These are phyloP conservation scores for Calephelis virginiensis DNA, from an alignment of 1,140 invertebrate genomes.

Conservation along the genomic window DNA sequence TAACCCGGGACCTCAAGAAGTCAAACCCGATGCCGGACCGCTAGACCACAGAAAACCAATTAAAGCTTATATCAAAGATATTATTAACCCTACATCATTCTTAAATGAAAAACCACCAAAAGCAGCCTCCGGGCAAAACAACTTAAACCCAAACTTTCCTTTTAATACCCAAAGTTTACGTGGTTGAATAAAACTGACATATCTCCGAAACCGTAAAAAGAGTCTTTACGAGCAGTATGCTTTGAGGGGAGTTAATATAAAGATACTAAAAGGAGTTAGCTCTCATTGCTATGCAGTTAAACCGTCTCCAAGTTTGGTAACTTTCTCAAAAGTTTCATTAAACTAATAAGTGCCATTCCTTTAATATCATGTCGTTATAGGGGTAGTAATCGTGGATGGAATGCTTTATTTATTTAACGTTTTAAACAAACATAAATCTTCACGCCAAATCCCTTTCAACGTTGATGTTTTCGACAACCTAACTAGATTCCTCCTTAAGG, in stretches of 20 bases:
- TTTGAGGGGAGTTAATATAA: slow-evolving; percentile 4
- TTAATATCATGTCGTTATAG: background rate
- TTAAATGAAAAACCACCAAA: background rate
- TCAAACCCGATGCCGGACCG: too few species aligned
- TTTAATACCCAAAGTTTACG: slow-evolving; percentile 10
- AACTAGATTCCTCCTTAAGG: too few species aligned
- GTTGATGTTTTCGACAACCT: too few species aligned
- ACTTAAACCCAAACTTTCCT: background rate
- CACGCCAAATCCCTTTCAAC: too few species aligned
- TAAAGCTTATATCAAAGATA: too few species aligned
- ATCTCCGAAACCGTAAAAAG: slow-evolving; percentile 8
- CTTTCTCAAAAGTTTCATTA: background rate
- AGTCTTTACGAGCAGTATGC: slow-evolving; percentile 3
- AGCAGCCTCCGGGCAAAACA: background rate
- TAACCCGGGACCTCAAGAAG: too few species aligned
- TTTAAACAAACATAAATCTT: too few species aligned
- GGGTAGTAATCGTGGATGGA: too few species aligned
- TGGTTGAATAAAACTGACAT: slow-evolving; percentile 7
- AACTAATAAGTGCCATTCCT: slow-evolving; percentile 4
- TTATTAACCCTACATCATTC: too few species aligned
- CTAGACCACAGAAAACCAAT: too few species aligned
- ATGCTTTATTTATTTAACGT: too few species aligned
- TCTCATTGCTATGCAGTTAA: slow-evolving; percentile 9
- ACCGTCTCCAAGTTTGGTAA: slow-evolving; percentile 3
- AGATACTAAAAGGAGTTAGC: slow-evolving; percentile 1